phyloP scores from a whole-genome alignment of 2,797 vertebrate species.

The Anas acuta region DNA sequence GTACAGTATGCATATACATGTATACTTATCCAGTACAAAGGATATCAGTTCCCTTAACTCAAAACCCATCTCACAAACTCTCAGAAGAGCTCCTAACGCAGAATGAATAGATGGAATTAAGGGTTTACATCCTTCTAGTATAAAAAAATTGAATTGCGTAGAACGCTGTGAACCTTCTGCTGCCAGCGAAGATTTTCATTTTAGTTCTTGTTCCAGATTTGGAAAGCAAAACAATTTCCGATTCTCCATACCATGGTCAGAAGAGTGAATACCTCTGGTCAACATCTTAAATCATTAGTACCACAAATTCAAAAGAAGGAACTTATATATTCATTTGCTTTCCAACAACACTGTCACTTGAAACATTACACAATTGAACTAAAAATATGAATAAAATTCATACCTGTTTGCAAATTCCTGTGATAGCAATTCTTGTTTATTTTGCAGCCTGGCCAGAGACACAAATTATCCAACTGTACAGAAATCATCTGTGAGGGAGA shows the following conservation, averaged over 20 bases:
- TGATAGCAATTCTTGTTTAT: background rate
- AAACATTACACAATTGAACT: background rate
- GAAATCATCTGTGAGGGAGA: constrained; percentile 78
- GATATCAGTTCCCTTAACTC: background rate
- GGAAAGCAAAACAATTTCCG: background rate
- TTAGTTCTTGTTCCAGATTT: background rate
- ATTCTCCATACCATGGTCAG: background rate
- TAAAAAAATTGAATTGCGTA: accelerated
- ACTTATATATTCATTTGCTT: background rate
- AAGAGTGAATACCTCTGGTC: background rate
- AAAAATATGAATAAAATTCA: background rate
- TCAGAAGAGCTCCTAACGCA: background rate
- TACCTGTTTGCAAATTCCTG: background rate
- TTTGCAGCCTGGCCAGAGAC: constrained; percentile 82
- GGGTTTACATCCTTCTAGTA: background rate
- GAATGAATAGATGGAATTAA: background rate
- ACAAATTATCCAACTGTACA: constrained; percentile 78
- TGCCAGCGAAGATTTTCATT: background rate
- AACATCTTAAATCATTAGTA: background rate
- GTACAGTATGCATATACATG: too few relatives aligned
- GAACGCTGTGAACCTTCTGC: background rate
- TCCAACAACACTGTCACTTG: background rate
- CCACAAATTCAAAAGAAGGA: background rate
- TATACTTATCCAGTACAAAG: background rate
- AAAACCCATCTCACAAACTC: background rate